Base-by-base conservation (phyloP, 2,113 vertebrate species). In the Eudyptes chrysolophus region DNA sequence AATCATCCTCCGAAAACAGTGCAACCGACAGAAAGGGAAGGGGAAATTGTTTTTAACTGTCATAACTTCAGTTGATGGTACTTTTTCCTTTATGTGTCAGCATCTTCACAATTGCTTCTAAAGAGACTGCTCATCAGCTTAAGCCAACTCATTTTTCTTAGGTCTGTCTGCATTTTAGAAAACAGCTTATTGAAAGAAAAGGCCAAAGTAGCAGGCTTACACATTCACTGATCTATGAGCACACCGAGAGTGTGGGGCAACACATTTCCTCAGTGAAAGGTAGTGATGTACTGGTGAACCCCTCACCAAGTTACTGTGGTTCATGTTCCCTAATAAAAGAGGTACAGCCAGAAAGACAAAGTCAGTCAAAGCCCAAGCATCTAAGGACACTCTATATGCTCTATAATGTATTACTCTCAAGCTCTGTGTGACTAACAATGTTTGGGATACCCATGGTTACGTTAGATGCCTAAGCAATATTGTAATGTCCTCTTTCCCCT, bases 221-320 rank as follows among this genome's bases (percentile, higher is more conserved):
- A 18, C 15, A 19, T 65, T 44, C 64, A n/a, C 51, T 24, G 19
- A 49, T 58, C 54, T 40, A 30, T 6, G 46, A 74, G 66, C 42
- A 38, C 69, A 34, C 3, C 13, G 32, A 52, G 48, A 29, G 22
- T 0, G 0, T 0, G 0, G 16, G 25, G 49, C n/a, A 86, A 27
- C 16, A 42, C 16, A 8, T 64, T 34, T 72, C 13, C 74, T 55
- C 11, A 16, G n/a, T 29, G 19, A 82, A 82, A 92, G 16, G 0
- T 70, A 32, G 25, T 17, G 60, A 69, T 25, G 32, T 6, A 29
- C 40, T 57, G 36, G 25, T 42, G 52, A 94, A 4, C 3, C 6
- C 27, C 57, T 71, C 57, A 36, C 4, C 4, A 30, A 24, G 17
- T 7, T 52, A 65, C 18, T 17, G 15, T 2, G 10, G 25, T 19